phyloP scores from a whole-genome alignment of 2,888 invertebrate genomes.

The Entomobrya multifasciata region DNA sequence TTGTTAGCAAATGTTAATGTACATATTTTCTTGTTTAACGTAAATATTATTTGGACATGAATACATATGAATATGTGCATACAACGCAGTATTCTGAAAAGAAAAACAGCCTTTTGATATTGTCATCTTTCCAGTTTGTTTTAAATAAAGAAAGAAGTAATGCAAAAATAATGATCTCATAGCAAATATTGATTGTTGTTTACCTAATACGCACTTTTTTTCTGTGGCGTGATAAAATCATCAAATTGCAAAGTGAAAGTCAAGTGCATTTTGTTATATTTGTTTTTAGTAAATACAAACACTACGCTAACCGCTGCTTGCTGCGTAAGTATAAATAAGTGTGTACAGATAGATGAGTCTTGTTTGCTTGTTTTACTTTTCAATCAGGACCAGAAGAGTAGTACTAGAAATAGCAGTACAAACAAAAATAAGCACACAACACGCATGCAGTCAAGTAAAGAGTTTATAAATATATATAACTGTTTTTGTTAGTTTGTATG shows the following conservation, averaged over 20 bases:
- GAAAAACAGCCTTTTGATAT: background rate
- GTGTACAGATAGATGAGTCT: conserved; percentile 43
- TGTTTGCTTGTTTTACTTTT: conserved; percentile 77
- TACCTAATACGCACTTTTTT: too few relatives aligned
- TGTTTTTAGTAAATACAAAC: conserved; percentile 23
- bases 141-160: too few relatives aligned
- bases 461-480: conserved; percentile 39
- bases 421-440: conserved; percentile 55
- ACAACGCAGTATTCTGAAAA: background rate
- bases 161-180: too few relatives aligned
- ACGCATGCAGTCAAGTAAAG: conserved; percentile 40
- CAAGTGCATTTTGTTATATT: too few relatives aligned
- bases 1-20: background rate
- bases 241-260: conserved; percentile 44
- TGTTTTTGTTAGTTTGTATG: conserved; percentile 22
- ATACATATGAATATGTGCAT: too few relatives aligned
- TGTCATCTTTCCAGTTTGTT: too few relatives aligned
- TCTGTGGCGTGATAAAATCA: too few relatives aligned
- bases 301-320: too few relatives aligned
- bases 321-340: background rate
- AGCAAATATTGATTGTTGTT: too few relatives aligned
- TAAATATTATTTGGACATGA: too few relatives aligned
- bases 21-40: too few relatives aligned
- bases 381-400: conserved; percentile 71
- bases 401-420: conserved; percentile 59